Evolutionary conservation across 2,113 vertebrate species (phyloP).

Genomic region (Cynopterus brachyotis): DNA sequence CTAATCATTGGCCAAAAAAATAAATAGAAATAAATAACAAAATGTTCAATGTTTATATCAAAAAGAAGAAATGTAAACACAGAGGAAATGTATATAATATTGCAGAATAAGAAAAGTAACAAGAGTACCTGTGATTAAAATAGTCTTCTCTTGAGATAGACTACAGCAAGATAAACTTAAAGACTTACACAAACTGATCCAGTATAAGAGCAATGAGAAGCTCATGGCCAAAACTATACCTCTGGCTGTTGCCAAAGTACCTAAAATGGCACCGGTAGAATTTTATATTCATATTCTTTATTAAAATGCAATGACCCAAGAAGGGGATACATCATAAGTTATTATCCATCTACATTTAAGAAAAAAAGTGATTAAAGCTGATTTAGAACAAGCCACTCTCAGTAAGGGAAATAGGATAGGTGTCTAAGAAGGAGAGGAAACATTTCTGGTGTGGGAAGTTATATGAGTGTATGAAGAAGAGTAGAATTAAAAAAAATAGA

Average conservation of each 20-base stretch:
- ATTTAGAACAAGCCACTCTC: background rate
- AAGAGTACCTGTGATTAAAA: background rate
- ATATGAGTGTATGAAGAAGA: background rate
- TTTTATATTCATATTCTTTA: background rate
- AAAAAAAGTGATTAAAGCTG: background rate
- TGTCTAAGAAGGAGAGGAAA: background rate
- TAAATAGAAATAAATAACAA: background rate
- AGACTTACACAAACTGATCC: background rate
- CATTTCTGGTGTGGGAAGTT: background rate
- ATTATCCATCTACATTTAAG: background rate
- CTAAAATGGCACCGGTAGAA: background rate
- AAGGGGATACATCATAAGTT: background rate
- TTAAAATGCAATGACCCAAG: background rate
- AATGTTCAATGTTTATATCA: background rate
- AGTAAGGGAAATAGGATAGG: background rate
- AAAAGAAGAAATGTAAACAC: background rate
- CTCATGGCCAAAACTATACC: background rate
- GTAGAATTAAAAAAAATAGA: background rate
- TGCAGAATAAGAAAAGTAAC: background rate
- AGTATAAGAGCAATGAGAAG: background rate
- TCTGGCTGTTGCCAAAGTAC: background rate
- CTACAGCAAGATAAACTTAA: background rate
- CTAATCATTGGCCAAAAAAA: background rate
- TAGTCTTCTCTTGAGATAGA: background rate
- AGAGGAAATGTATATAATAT: background rate